Conservation (phyloP, 1,140 invertebrate genomes). For the Holotrichia oblita region DNA sequence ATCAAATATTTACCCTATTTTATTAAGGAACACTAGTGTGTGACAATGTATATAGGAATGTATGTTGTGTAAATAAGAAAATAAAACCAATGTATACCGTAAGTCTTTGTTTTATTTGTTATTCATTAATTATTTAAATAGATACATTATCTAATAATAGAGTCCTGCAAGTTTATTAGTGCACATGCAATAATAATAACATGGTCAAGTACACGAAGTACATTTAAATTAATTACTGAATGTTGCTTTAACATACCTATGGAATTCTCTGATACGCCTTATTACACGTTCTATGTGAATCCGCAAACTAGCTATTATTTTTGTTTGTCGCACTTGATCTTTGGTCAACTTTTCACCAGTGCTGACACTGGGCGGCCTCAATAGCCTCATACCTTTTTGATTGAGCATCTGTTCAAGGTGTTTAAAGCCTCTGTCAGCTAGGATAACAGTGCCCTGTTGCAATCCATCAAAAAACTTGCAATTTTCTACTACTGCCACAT, state of each 20-base stretch:
- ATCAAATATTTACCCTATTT: no score
- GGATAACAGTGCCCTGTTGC: neutral
- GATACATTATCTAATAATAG: no score
- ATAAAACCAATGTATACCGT: no score
- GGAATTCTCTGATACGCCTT: neutral
- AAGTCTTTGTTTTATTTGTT: no score
- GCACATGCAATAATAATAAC: no score
- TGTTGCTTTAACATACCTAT: neutral
- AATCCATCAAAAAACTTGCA: neutral
- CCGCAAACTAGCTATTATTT: neutral
- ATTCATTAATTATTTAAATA: no score
- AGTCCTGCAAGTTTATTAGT: no score
- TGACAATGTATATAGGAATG: no score
- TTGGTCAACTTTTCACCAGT: neutral
- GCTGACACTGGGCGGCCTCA: neutral
- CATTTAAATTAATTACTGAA: no score
- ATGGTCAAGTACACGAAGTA: no score
- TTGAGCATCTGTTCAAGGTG: neutral
- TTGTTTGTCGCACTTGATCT: neutral
- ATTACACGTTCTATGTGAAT: neutral
- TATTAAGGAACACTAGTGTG: no score
- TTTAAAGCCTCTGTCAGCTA: neutral
- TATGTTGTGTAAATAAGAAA: no score
- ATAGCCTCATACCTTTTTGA: neutral
- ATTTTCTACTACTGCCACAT: neutral